A percentile compares a stretch with the other conserved stretches of the same genome.
phyloP scores from a whole-genome alignment of 2,888 invertebrate genomes.

The Drosophila stalkeri region DNA sequence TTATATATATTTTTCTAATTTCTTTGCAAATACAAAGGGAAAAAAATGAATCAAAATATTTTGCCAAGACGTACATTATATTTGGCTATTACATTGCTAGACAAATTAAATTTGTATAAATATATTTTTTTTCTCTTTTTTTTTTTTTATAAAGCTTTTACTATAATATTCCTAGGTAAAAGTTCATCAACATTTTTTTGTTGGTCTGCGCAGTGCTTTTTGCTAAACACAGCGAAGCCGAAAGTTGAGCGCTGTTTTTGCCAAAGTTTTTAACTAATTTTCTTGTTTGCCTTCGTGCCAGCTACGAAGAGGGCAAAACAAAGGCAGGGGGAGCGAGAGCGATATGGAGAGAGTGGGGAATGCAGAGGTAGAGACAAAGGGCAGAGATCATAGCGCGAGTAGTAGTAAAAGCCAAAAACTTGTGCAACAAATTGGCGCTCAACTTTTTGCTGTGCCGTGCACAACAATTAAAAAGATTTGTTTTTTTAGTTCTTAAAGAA shows the following conservation, averaged over 20 bases:
- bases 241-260: conserved; percentile 59
- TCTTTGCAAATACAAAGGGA: background rate
- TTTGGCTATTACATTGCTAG: background rate
- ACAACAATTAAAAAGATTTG: conserved; percentile 71
- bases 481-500: conserved; percentile 42
- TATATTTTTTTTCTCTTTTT: background rate
- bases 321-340: background rate
- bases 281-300: conserved; percentile 61
- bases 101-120: background rate
- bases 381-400: conserved; percentile 15
- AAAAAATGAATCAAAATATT: background rate
- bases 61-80: background rate
- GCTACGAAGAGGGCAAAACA: background rate
- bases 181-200: conserved; percentile 10
- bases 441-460: conserved; percentile 55
- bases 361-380: conserved; percentile 14
- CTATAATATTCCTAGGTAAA: conserved; percentile 4
- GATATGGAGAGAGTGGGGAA: background rate
- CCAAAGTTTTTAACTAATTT: conserved; percentile 74
- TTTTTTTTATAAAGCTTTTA: background rate
- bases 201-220: conserved; percentile 11
- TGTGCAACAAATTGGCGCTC: conserved; percentile 56
- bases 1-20: too few species aligned
- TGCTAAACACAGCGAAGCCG: conserved; percentile 16
- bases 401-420: conserved; percentile 48